Percentiles rank a stretch among this genome's conserved stretches.
Evolutionary conservation across 2,888 invertebrate species (phyloP).

Genomic region (Agrochola litura): DNA sequence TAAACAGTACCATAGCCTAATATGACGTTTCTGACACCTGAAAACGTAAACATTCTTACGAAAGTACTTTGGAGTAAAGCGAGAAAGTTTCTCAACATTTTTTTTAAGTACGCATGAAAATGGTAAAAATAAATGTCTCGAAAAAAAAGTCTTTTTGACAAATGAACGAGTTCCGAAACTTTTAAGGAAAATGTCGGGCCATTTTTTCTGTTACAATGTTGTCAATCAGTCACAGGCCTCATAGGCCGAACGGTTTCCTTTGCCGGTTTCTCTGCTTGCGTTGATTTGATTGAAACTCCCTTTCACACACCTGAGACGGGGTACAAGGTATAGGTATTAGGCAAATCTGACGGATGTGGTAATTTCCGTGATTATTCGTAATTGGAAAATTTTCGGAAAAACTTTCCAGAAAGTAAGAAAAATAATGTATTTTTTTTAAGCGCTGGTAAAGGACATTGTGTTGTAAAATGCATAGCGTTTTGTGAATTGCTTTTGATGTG

Average conservation of each 20-base stretch:
- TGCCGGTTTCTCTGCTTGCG: constrained; percentile 78
- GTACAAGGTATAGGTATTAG: constrained; percentile 46
- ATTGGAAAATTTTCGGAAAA: constrained; percentile 47
- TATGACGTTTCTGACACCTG: background rate
- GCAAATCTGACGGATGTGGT: constrained; percentile 56
- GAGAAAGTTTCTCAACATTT: constrained; percentile 41
- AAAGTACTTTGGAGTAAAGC: constrained; percentile 21
- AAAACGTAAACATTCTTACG: constrained; percentile 12
- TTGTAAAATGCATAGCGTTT: constrained; percentile 41
- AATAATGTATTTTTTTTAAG: constrained; percentile 6
- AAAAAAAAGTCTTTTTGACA: constrained; percentile 69
- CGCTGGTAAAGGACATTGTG: constrained; percentile 11
- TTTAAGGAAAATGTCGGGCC: constrained; percentile 76
- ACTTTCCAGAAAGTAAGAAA: constrained; percentile 21
- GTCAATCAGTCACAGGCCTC: constrained; percentile 84
- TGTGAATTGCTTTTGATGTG: constrained; percentile 27
- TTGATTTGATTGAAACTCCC: constrained; percentile 89
- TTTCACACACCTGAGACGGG: constrained; percentile 83
- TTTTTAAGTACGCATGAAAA: constrained; percentile 49
- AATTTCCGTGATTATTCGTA: constrained; percentile 58
- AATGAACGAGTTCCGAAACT: constrained; percentile 77
- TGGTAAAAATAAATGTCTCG: constrained; percentile 39
- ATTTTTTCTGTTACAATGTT: constrained; percentile 84
- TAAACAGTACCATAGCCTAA: background rate
- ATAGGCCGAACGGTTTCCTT: constrained; percentile 77